Evolutionary conservation across 2,797 vertebrate genomes (phyloP), one percentile per base, ranked within the genome.

Genomic region (Ibycter americanus): DNA sequence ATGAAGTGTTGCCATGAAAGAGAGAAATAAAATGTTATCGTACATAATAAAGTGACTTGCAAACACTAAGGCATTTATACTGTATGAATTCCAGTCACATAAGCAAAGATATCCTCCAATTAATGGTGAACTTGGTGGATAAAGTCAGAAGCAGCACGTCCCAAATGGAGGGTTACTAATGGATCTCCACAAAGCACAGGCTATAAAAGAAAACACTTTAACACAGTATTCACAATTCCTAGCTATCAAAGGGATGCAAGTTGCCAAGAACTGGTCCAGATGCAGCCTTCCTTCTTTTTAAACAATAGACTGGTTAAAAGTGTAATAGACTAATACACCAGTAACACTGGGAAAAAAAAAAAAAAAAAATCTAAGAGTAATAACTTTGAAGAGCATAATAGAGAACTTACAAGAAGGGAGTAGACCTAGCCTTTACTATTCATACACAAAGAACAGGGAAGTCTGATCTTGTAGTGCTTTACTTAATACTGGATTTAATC

Each of bases 41-140:
- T 84, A 90, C 90, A 86, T 88, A 96, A 94, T 73, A 79, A 93
- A 96, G 87, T 62, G 72, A 88, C 89, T 92, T 93, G 59, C 88
- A 90, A 79, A 96, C 71, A 89, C 80, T 13, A 89, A 93, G 55
- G 55, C 82, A 84, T 89, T 95, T 95, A 96, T 90, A 87, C 85
- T 63, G 72, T 83, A 86, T 52, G 83, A 97, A 96, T 96, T 97
- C 94, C 92, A 97, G 87, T 89, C 95, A 91, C 62, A 56, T 66
- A 82, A 94, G 67, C 62, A 95, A 96, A 74, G 31, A 59, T 54
- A 56, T 40, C 17, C n/a, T 73, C 40, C 71, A 59, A 47, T 65
- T 52, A 76, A 87, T 4, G 6, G 44, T 19, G n/a, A 71, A 42
- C 38, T 40, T 4, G 3, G 34, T 55, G 61, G 65, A 52, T 67